Base-by-base conservation (phyloP, 1,140 invertebrate species). In the Grapholita molesta region DNA sequence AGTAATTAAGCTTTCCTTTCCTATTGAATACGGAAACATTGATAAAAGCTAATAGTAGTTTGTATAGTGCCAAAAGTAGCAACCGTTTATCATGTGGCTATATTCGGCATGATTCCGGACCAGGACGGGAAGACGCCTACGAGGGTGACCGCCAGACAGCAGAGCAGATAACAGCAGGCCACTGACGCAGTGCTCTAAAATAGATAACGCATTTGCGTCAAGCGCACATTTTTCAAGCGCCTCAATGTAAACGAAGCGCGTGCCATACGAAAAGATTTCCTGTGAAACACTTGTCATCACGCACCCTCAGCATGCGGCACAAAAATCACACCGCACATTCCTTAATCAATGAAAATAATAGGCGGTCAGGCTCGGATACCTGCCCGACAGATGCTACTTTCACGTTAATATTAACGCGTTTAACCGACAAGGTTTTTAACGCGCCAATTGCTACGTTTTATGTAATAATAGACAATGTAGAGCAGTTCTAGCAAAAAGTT, bases 201-300 rank as follows among this genome's bases (percentile, higher is more conserved):
- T 91, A 91, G 89, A 91, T 89, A 91, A 91, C 89, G 86, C 82
- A 85, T 90, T 90, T 91, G 89, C 89, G 89, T 91, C 89, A 91
- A 91, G 83, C 84, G 81, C 72, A 81, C 81, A 91, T 91, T 91
- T 91, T 91, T 91, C 85, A 85, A 86, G 80, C 85, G 74, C 70
- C 71, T 74, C 79, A 82, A 77, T 82, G 84, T 86, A 89, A 85
- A 89, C 85, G 78, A 73, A 84, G 77, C 84, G 84, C 84, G 80
- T 80, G 80, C 85, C 78, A 83, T 82, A 84, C 80, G 71, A 72
- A 86, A 83, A 70, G 75, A 84, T 86, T 89, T 89, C 86, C 85
- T 89, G 85, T 86, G 80, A 87, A 88, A 85, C 83, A 86, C 85
- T 80, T 72, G 78, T 52, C 67, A 80, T 80, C 86, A 88, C 82